Conservation (phyloP, 2,888 invertebrate species). For the Catocala sponsa region DNA sequence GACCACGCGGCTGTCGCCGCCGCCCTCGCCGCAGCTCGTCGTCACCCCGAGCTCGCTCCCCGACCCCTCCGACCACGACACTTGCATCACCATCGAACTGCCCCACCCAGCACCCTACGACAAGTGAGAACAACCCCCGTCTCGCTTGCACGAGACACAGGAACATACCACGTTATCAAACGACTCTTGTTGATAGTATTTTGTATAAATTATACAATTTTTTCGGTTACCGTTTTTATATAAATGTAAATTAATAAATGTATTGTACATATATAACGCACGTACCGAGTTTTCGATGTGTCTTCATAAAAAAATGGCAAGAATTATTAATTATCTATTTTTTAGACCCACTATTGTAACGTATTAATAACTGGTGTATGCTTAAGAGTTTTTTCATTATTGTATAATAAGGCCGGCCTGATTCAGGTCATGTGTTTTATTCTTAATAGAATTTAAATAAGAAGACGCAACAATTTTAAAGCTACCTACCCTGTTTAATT, state of each 20-base stretch:
- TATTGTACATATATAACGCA: constrained; percentile 51
- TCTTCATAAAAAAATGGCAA: constrained; percentile 67
- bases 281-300: constrained; percentile 69
- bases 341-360: constrained; percentile 71
- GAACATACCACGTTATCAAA: constrained; percentile 18
- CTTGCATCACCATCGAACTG: constrained; percentile 68
- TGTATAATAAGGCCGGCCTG: neutral
- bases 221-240: constrained; percentile 59
- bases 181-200: constrained; percentile 62
- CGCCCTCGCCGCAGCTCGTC: constrained; percentile 42
- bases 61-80: constrained; percentile 53
- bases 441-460: no score
- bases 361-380: constrained; percentile 41
- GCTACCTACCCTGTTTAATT: no score
- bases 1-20: constrained; percentile 29
- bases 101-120: constrained; percentile 16
- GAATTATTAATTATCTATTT: constrained; percentile 72
- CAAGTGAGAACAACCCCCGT: constrained; percentile 56
- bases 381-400: constrained; percentile 25
- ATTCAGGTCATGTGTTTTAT: neutral
- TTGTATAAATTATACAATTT: constrained; percentile 73
- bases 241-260: constrained; percentile 27
- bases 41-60: constrained; percentile 46
- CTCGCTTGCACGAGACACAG: constrained; percentile 31
- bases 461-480: no score